Percentiles rank a stretch among this genome's conserved stretches.
Conservation (phyloP, 2,113 vertebrate genomes). For the Zosterops borbonicus region DNA sequence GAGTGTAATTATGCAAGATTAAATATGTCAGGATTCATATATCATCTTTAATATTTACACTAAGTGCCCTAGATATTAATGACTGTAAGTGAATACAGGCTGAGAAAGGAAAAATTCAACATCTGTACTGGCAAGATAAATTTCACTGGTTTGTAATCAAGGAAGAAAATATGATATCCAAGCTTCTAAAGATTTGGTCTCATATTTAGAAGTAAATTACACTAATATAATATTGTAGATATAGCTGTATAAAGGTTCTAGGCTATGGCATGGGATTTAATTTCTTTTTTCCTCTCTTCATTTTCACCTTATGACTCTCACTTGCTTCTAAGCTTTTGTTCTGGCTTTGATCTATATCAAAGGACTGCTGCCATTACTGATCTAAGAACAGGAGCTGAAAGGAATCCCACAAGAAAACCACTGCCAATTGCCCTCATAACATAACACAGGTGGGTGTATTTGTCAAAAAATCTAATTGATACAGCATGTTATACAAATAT, state of each 20-base stretch:
- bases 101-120: background rate
- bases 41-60: slow-evolving; percentile 31
- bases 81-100: background rate
- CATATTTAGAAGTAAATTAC: background rate
- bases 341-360: slow-evolving; percentile 50
- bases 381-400: background rate
- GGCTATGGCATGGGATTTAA: background rate
- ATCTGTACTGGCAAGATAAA: background rate
- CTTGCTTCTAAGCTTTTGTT: slow-evolving; percentile 10
- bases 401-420: background rate
- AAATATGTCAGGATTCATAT: slow-evolving; percentile 22
- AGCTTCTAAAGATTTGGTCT: background rate
- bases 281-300: background rate
- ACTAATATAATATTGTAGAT: background rate
- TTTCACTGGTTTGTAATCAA: slow-evolving; percentile 19
- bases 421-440: background rate
- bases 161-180: background rate
- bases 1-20: slow-evolving; percentile 9
- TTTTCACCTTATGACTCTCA: slow-evolving; percentile 30
- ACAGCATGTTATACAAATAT: background rate
- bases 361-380: background rate
- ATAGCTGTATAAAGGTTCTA: background rate
- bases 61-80: background rate
- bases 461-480: background rate
- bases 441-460: background rate